Base-by-base conservation (phyloP, 2,888 invertebrate species). In the Tetranychus piercei region DNA sequence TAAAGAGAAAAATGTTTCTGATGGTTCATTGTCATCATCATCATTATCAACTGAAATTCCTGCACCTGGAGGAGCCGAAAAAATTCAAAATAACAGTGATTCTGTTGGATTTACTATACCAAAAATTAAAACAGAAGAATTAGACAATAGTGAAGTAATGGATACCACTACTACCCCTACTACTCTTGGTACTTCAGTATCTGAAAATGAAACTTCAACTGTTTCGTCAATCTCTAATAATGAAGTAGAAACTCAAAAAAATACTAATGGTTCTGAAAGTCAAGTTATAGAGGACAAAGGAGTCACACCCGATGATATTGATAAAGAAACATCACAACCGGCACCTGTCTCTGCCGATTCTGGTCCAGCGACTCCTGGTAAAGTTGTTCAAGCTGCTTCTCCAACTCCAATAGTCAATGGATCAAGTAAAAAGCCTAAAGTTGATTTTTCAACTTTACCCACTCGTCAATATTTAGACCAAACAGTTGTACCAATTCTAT, bases 401-500 rank as follows among this genome's bases (percentile, higher is more conserved):
- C 20, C 34, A 4, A 23, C 69, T 11, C 69, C 69, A 7, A 22
- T 22, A 23, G 34, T 22, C 22, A 69, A 69, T 34, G 69, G 69
- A 20, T n/a, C 20, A 18, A 69, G 20, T 11, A 76, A 76, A 69
- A 75, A 75, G 71, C 75, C 73, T 9, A 73, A 74, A 73, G 69
- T 74, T 11, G 77, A 77, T 73, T 66, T 73, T 22, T 43, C 72
- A 18, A 43, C 74, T 23, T 34, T 77, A 43, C 75, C 77, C n/a
- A 75, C 76, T 23, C 75, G 78, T 15, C 76, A 76, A 65, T 77
- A 77, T 72, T 65, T 77, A 44, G 78, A 77, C 65, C 73, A 74
- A 72, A 77, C 78, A 5, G 78, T 77, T 8, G 78, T 77, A 6
- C 78, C 78, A 18, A 71, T 73, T 9, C 64, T 77, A 70, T 71